Conservation (phyloP, 2,888 invertebrate genomes). For the Venusia cambrica region DNA sequence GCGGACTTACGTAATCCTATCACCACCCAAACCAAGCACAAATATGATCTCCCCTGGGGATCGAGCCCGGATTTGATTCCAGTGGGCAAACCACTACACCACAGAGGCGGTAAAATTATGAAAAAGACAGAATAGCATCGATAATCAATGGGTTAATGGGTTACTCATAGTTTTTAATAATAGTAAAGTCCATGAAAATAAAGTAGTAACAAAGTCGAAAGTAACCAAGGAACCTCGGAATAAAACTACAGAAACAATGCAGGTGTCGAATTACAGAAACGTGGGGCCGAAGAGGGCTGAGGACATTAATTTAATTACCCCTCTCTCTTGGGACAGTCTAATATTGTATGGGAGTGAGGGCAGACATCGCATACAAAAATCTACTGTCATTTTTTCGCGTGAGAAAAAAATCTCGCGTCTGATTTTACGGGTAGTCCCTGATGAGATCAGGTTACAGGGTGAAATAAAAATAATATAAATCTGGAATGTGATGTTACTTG, state of each 20-base stretch:
- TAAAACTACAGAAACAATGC: constrained; percentile 63
- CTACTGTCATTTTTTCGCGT: constrained; percentile 77
- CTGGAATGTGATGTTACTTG: constrained; percentile 47
- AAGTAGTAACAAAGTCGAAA: constrained; percentile 22
- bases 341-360: constrained; percentile 71
- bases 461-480: constrained; percentile 65
- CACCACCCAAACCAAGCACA: no score
- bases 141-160: no score
- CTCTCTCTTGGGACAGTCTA: constrained; percentile 69
- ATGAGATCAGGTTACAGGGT: constrained; percentile 67
- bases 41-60: no score
- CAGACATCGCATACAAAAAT: constrained; percentile 64
- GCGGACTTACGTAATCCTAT: no score
- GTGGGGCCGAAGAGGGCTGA: constrained; percentile 65
- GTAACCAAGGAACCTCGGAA: constrained; percentile 36
- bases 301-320: constrained; percentile 79
- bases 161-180: no score
- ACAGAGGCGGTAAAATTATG: no score
- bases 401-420: constrained; percentile 76
- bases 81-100: no score
- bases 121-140: no score
- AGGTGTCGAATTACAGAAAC: constrained; percentile 76
- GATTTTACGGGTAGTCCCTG: constrained; percentile 69
- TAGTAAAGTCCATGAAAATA: no score
- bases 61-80: no score